Evolutionary conservation across 2,888 invertebrate genomes (phyloP), one percentile per base, ranked within the genome.

Genomic region (Synanthedon tipuliformis): DNA sequence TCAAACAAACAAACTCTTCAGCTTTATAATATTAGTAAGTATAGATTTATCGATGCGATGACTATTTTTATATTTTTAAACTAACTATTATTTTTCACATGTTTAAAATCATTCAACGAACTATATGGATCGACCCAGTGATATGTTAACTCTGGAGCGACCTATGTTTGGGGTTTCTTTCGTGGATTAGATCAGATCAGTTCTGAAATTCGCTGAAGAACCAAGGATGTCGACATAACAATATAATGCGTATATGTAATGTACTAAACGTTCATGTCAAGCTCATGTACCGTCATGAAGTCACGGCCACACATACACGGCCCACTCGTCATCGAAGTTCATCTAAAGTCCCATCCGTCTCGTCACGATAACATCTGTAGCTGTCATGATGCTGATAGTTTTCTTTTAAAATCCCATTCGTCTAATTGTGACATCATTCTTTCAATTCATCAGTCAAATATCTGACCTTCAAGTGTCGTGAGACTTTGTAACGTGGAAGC

Each of bases 401-500:
- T 60, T 63, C 58, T 58, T 59, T 60, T 62, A 63, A 62, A 66
- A 62, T 57, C 62, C 56, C 60, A 67, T 70, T 70, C 71, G 69
- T 76, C 67, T 75, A 76, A 76, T 81, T 81, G 81, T 84, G 81
- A 84, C 81, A 75, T 84, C 83, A 81, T 75, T 76, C 75, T 77
- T 78, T 78, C 73, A 74, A 78, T 73, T 76, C 78, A 79, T 81
- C 78, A 78, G 75, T 73, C 73, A 71, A 63, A 61, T 4, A 59
- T 60, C 61, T 65, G 63, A 71, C 81, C 78, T 81, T 73, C 71
- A 66, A 48, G 53, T 55, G 61, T 64, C 66, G 59, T 64, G 65
- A 60, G 54, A 56, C 61, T 66, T 34, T 34, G 34, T 10, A 34
- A 34, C 34, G 10, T 2, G 34, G 34, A 34, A 34, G 34, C 34